These are phyloP conservation scores for Cebidichthys violaceus DNA, from an alignment of 2,113 vertebrate species.

Conservation along the genomic window DNA sequence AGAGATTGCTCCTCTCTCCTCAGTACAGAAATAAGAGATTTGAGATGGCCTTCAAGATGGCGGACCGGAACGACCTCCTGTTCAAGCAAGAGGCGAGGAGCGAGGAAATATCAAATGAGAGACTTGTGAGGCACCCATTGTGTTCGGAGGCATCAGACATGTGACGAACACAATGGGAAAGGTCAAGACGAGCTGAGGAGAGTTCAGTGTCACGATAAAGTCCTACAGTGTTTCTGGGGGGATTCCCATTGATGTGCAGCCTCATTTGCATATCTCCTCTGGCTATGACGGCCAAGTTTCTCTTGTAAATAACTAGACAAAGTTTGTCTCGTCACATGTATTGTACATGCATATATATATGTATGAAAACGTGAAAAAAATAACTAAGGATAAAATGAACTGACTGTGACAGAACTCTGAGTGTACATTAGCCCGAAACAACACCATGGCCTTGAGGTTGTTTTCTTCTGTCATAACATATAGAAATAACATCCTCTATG, in stretches of 20 bases:
- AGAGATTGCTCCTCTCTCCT: neutral
- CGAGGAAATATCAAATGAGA: neutral
- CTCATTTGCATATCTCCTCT: slow-evolving; percentile 18
- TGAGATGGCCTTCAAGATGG: neutral
- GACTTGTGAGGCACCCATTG: neutral
- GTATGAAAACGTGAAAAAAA: neutral
- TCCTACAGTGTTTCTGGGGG: neutral
- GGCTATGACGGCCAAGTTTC: neutral
- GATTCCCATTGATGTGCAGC: neutral
- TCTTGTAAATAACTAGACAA: neutral
- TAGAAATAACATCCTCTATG: neutral
- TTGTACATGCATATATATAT: neutral
- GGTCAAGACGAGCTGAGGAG: neutral
- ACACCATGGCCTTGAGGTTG: neutral
- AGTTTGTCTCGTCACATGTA: neutral
- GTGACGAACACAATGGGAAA: slow-evolving; percentile 35
- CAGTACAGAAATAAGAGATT: neutral
- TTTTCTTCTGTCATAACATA: slow-evolving; percentile 10
- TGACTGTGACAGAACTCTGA: neutral
- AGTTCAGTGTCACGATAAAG: neutral
- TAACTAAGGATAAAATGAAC: neutral
- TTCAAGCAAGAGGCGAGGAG: neutral
- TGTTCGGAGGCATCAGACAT: slow-evolving; percentile 19
- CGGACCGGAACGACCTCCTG: neutral
- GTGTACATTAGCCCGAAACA: neutral